These are phyloP conservation scores for Xestia rhomboidea DNA, from an alignment of 2,888 invertebrate species.

Conservation along the genomic window DNA sequence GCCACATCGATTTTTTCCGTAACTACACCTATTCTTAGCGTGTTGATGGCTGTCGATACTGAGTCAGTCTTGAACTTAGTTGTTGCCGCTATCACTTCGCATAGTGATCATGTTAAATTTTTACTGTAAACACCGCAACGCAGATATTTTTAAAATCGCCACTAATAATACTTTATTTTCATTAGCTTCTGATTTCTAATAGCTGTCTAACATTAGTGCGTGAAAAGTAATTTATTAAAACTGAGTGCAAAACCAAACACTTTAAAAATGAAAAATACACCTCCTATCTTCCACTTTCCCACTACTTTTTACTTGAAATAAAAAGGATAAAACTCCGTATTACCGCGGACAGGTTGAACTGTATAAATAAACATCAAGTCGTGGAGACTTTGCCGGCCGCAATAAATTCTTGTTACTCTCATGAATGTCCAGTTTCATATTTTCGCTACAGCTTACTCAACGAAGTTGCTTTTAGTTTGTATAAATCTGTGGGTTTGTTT, in stretches of 20 bases:
- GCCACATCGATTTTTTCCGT: background rate
- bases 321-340: conserved; percentile 46
- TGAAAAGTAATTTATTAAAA: background rate
- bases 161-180: background rate
- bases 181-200: background rate
- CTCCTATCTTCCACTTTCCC: background rate
- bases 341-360: conserved; percentile 57
- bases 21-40: background rate
- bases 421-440: conserved; percentile 65
- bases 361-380: conserved; percentile 63
- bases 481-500: conserved; percentile 46
- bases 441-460: conserved; percentile 58
- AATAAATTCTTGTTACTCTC: conserved; percentile 65
- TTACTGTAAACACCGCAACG: too few species aligned
- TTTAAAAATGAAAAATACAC: conserved; percentile 1
- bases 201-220: too few species aligned
- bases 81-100: background rate
- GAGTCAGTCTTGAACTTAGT: background rate
- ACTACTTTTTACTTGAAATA: conserved; percentile 41
- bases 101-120: too few species aligned
- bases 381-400: conserved; percentile 45
- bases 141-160: background rate
- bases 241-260: background rate
- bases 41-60: background rate
- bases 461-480: conserved; percentile 57